phyloP scores from a whole-genome alignment of 2,888 invertebrate species.

The Nipponacmea schrenckii region DNA sequence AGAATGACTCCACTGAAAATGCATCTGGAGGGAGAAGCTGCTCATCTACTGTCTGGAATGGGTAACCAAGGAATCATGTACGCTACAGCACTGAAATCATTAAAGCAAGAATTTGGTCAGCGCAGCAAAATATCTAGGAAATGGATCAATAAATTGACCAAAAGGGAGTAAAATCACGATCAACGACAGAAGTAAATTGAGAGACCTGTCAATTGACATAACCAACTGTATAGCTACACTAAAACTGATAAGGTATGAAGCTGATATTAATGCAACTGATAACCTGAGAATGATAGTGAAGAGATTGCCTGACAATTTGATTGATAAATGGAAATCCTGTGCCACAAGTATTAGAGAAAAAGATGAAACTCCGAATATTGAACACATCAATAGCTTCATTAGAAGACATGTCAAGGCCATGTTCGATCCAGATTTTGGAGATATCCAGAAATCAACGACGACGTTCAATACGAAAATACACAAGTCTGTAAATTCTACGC shows the following conservation, averaged over 20 bases:
- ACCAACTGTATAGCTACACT: slow-evolving; percentile 15
- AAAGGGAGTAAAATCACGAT: not conserved
- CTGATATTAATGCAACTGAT: slow-evolving; percentile 8
- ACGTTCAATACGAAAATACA: no score
- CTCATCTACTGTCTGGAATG: not conserved
- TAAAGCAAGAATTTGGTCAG: slow-evolving; percentile 23
- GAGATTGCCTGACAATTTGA: slow-evolving; percentile 19
- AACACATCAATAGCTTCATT: slow-evolving; percentile 15
- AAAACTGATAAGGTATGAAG: no score
- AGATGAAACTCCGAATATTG: slow-evolving; percentile 10
- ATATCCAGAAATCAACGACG: slow-evolving; percentile 8
- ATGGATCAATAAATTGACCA: slow-evolving; percentile 16
- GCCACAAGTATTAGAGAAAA: slow-evolving; percentile 16
- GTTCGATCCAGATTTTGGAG: slow-evolving; percentile 25
- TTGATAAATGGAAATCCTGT: slow-evolving; percentile 12
- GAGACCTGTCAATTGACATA: no score
- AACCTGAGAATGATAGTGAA: slow-evolving; percentile 10
- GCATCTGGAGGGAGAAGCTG: slow-evolving; percentile 17
- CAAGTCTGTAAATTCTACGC: not conserved
- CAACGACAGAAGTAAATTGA: slow-evolving; percentile 11
- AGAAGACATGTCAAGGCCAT: slow-evolving; percentile 16
- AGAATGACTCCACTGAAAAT: slow-evolving; percentile 14
- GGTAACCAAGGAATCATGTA: slow-evolving; percentile 16
- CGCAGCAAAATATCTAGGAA: slow-evolving; percentile 16
- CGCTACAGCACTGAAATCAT: slow-evolving; percentile 15